Conservation (phyloP, 2,888 invertebrate genomes). For the Coleophora flavipennella region DNA sequence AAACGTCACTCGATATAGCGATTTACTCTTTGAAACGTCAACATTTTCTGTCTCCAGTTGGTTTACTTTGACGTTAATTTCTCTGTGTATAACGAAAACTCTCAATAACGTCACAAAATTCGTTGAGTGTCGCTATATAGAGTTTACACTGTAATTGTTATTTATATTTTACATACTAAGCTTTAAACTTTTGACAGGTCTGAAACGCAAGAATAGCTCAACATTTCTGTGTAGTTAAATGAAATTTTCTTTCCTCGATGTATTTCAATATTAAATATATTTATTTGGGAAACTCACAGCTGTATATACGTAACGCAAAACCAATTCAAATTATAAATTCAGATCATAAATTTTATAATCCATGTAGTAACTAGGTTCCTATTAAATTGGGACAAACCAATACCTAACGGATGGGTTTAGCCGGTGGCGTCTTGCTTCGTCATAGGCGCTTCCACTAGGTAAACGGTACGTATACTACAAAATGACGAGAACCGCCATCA, state of each 20-base stretch:
- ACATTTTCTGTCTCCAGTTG: no score
- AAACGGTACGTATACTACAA: slow-evolving; percentile 32
- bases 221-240: slow-evolving; percentile 7
- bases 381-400: slow-evolving; percentile 43
- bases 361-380: slow-evolving; percentile 3
- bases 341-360: slow-evolving; percentile 22
- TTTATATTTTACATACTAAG: no score
- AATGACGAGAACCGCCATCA: slow-evolving; percentile 33
- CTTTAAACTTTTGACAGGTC: not conserved
- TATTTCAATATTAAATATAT: no score
- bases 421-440: slow-evolving; percentile 47
- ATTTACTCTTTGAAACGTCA: no score
- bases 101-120: no score
- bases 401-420: slow-evolving; percentile 37
- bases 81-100: no score
- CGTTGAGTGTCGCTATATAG: no score
- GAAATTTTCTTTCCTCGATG: slow-evolving; percentile 15
- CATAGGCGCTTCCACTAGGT: slow-evolving; percentile 30
- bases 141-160: no score
- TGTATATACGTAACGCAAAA: slow-evolving; percentile 14
- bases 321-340: slow-evolving; percentile 4
- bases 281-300: slow-evolving; percentile 32
- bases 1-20: no score
- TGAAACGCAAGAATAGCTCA: slow-evolving; percentile 26
- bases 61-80: no score